Evolutionary conservation across 2,797 vertebrate genomes (phyloP).

Genomic region (Cheirogaleus major): DNA sequence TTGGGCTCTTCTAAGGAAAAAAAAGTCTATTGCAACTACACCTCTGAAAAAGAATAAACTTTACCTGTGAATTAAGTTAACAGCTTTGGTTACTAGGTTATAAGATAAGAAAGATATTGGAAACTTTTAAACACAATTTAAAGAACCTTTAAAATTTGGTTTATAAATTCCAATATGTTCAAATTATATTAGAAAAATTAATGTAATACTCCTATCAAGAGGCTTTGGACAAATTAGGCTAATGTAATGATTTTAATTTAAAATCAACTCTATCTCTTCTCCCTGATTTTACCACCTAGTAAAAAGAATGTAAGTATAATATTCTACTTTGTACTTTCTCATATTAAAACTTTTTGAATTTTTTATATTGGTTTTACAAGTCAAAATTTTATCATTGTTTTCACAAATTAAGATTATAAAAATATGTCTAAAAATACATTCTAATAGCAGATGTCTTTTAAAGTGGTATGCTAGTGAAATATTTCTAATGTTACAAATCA

Average conservation of each 20-base stretch:
- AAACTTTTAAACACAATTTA: background rate
- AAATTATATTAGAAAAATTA: background rate
- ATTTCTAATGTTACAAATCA: background rate
- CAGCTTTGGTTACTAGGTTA: background rate
- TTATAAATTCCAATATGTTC: conserved; percentile 6
- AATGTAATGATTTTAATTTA: conserved; percentile 24
- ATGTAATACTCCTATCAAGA: background rate
- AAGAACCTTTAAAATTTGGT: conserved; percentile 17
- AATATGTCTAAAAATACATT: background rate
- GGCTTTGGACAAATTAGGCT: background rate
- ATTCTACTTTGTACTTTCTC: background rate
- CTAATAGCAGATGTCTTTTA: background rate
- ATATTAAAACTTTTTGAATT: conserved; percentile 22
- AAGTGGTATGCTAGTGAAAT: background rate
- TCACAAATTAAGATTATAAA: background rate
- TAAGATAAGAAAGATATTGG: background rate
- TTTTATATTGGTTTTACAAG: background rate
- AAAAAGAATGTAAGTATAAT: background rate
- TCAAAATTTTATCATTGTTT: background rate
- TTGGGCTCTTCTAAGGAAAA: background rate
- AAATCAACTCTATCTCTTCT: background rate
- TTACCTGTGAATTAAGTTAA: conserved; percentile 1
- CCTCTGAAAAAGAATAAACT: background rate
- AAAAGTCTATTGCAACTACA: background rate
- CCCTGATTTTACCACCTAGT: background rate